phyloP scores from a whole-genome alignment of 2,888 invertebrate genomes.

The Acrobasis repandana region DNA sequence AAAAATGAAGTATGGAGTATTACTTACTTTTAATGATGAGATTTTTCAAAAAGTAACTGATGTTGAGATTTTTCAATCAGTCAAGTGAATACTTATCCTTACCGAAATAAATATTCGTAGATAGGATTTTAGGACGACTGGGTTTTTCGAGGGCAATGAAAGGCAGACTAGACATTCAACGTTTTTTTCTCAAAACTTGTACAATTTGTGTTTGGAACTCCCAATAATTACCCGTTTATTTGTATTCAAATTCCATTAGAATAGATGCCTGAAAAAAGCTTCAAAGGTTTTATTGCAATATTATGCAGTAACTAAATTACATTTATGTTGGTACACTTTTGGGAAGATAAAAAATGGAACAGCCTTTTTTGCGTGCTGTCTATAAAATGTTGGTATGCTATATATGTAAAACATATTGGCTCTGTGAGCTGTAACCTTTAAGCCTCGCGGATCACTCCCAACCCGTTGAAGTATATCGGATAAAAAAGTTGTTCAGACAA shows the following conservation, averaged over 20 bases:
- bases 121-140: neutral
- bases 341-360: neutral
- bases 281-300: neutral
- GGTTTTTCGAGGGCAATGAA: neutral
- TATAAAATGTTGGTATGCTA: neutral
- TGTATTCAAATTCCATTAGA: neutral
- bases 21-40: no score
- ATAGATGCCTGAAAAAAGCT: neutral
- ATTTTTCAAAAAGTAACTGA: no score
- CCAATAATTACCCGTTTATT: neutral
- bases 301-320: neutral
- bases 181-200: neutral
- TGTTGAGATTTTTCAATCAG: neutral
- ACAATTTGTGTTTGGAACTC: neutral
- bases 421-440: no score
- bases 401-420: neutral
- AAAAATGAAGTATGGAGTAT: no score
- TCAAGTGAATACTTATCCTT: neutral
- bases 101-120: neutral
- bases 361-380: neutral
- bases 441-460: no score
- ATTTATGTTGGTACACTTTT: neutral
- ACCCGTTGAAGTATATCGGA: no score
- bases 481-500: no score
- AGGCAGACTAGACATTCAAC: slow-evolving; percentile 1